Base-by-base conservation (phyloP, 1,140 invertebrate genomes). In the Diachasma alloeum region DNA sequence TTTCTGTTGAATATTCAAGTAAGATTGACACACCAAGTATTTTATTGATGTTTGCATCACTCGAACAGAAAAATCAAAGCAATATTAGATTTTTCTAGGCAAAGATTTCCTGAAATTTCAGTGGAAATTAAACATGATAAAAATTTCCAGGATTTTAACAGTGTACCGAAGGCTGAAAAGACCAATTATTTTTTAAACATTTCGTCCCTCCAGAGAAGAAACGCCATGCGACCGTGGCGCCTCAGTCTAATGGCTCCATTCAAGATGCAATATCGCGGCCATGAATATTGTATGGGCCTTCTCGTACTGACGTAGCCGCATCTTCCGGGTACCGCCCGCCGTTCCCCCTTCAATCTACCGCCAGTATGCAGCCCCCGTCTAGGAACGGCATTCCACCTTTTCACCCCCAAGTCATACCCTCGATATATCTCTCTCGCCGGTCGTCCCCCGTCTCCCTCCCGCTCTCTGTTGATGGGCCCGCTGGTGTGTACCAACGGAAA, bases 251-350 rank as follows among this genome's bases (percentile, higher is more conserved):
- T 87, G 85, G 87, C 82, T 84, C 84, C 84, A 87, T 85, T 87
- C 85, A 86, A 87, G 85, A 86, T 85, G 85, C 85, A 86, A 86
- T 87, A 87, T 86, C 82, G 81, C 79, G 78, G 80, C 85, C 48
- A 87, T 87, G 85, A 87, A 87, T 88, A 86, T 87, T 87, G 84
- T 84, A 86, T 84, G 77, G 66, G n/a, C 48, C 74, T 37, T 26
- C 59, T 39, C 19, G 72, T 74, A 67, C 39, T 22, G 39, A 68
- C 44, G 37, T 39, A 68, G 42, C 24, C 37, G 24, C 72, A 42
- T 63, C 63, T 74, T 74, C 53, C 31, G 36, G 19, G 24, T 24
- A n/a, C 17, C 66, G 44, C 37, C 19, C 36, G 17, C 63, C 6
- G n/a, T 36, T 19, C 17, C 48, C 48, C 48, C 48, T 53, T 53